Evolutionary conservation across 2,888 invertebrate genomes (phyloP), one percentile per base, ranked within the genome.

Genomic region (Miltochrista miniata): DNA sequence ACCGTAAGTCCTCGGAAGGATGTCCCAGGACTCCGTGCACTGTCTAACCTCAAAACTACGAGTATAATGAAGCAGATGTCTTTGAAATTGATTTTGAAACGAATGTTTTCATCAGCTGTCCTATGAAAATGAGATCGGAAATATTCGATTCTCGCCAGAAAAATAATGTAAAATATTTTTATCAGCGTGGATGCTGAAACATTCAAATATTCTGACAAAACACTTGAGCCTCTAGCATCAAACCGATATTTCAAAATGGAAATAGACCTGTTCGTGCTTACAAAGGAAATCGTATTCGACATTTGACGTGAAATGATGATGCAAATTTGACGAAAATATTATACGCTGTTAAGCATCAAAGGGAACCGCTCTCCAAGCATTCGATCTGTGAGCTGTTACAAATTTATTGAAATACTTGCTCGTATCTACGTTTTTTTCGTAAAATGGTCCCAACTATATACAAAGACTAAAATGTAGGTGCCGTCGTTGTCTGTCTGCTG

Each of bases 191-290:
- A 80, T 78, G 81, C 76, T 86, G 81, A 86, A 83, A 82, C 87
- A 88, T 88, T 88, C 85, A 88, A 84, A 88, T 88, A 86, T 87
- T 87, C 87, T 77, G 82, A 77, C 79, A 72, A 82, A 79, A 77
- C 82, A 83, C 84, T 86, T 83, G 85, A 84, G 81, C 79, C 80
- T 74, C 68, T 69, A 79, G 82, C 79, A 79, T 71, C 75, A 70
- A 72, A 71, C 79, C 82, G 84, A 86, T 82, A 86, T 87, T 86
- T 81, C 78, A 79, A 81, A 85, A 87, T 87, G 85, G 81, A 87
- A 87, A 87, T 86, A 81, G 80, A 85, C 78, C 76, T 73, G 76
- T 77, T 81, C 80, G 73, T 79, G 79, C 79, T 79, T 85, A 82
- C 81, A 76, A 80, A 80, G 81, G 80, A 81, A 84, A 82, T 81